Base-by-base conservation (phyloP, 1,140 invertebrate species). In the Meloidogyne hapla region DNA sequence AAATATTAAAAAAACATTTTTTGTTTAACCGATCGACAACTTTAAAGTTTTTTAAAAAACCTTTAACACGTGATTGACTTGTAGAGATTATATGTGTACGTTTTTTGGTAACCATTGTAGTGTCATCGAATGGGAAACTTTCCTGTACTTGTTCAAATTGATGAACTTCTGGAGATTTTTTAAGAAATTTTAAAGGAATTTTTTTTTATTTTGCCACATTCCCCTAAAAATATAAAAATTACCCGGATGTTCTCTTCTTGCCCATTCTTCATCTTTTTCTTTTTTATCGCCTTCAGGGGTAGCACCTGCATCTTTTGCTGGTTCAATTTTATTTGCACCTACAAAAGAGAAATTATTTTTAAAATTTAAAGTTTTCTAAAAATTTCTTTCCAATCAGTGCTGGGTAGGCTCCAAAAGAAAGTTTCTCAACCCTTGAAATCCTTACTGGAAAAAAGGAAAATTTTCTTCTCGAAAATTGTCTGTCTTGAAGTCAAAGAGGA, bases 271-370 rank as follows among this genome's bases (percentile, higher is more conserved):
- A 10, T 26, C 21, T 64, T 73, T 28, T 56, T 71, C 69, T 64
- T 73, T 64, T 15, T 23, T 21, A 12, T 73, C 71, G 12, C 26
- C 71, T 23, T 61, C 18, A 21, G n/a, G 23, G 5, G 18, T 48
- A 18, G 45, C 6, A n/a, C 33, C 56, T 28, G 23, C 56, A 38
- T 42, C 25, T 73, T 73, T 73, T 56, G 48, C 71, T 21, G 42
- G 71, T 64, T 73, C 71, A 38, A 73, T 63, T 26, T 61, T 61
- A 42, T 73, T 61, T 61, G 71, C 71, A 64, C 71, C 71, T 73
- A 64, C n/a, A 73, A 73, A 67, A 33, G 21, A 4, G 3, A 26
- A 67, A 67, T 23, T 67, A n/a, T 56, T 56, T 33, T 33, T 33
- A 33, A 33, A 6, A 6, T 33, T 33, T 33, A 33, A 33, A 33